Percentiles rank a stretch among this genome's conserved stretches.
Conservation (phyloP, 2,888 invertebrate species). For the Aphelenchoides bicaudatus region DNA sequence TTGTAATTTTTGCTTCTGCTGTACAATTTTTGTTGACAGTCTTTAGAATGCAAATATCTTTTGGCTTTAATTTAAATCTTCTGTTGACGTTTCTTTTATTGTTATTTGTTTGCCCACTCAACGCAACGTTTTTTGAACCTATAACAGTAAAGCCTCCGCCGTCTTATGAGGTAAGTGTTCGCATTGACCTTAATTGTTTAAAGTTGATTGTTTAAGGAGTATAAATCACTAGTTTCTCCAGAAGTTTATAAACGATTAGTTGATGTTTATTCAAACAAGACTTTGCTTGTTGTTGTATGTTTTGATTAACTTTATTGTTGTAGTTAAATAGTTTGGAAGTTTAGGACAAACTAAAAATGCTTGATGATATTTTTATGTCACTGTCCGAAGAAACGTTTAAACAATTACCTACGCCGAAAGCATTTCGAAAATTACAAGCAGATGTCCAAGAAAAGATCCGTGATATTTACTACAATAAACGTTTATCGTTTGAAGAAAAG, state of each 20-base stretch:
- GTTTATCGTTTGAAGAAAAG: conserved; percentile 32
- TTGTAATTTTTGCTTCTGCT: no score
- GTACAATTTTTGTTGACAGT: no score
- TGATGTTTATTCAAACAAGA: conserved; percentile 31
- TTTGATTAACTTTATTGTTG: background rate
- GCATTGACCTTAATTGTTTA: background rate
- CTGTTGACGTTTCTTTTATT: no score
- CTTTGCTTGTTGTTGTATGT: conserved; percentile 27
- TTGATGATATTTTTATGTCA: conserved; percentile 35
- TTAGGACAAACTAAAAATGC: conserved; percentile 36
- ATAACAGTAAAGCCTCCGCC: background rate
- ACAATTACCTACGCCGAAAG: conserved; percentile 30
- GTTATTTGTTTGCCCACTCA: no score
- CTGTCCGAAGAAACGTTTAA: conserved; percentile 29
- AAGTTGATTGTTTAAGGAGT: conserved; percentile 29
- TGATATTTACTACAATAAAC: conserved; percentile 32
- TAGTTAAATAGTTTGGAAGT: conserved; percentile 12
- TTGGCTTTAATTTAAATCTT: no score
- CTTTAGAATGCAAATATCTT: no score
- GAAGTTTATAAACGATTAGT: conserved; percentile 26
- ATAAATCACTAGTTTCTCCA: conserved; percentile 27
- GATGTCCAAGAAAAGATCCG: conserved; percentile 24
- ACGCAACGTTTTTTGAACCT: no score
- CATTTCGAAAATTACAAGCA: conserved; percentile 33
- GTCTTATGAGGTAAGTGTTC: background rate